Conservation (phyloP, 2,113 vertebrate genomes). For the Podilymbus podiceps region DNA sequence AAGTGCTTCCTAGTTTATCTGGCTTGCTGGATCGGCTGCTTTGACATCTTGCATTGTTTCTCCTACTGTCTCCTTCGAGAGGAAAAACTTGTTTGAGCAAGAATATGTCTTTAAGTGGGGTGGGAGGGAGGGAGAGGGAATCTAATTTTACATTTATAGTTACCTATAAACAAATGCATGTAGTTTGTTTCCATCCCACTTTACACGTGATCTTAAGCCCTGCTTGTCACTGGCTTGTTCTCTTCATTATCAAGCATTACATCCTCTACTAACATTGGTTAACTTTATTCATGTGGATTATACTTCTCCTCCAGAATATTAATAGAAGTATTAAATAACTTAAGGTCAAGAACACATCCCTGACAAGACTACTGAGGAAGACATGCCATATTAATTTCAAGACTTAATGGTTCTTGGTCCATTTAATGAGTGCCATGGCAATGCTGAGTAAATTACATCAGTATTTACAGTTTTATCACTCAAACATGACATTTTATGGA, state of each 20-base stretch:
- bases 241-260: background rate
- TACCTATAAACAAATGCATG: background rate
- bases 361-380: background rate
- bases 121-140: background rate
- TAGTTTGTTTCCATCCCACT: background rate
- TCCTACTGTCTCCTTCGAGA: background rate
- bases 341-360: background rate
- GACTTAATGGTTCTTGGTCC: background rate
- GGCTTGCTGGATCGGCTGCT: background rate
- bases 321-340: background rate
- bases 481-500: background rate
- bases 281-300: background rate
- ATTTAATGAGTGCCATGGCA: background rate
- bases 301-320: background rate
- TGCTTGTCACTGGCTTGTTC: background rate
- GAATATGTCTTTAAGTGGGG: background rate
- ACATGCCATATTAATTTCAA: background rate
- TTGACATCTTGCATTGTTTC: background rate
- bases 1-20: background rate
- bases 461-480: background rate
- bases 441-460: background rate
- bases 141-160: background rate
- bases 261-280: background rate
- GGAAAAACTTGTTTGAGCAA: background rate
- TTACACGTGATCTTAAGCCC: accelerated